Conservation (phyloP, 2,888 invertebrate genomes). For the Lasioglossum zephyrum region DNA sequence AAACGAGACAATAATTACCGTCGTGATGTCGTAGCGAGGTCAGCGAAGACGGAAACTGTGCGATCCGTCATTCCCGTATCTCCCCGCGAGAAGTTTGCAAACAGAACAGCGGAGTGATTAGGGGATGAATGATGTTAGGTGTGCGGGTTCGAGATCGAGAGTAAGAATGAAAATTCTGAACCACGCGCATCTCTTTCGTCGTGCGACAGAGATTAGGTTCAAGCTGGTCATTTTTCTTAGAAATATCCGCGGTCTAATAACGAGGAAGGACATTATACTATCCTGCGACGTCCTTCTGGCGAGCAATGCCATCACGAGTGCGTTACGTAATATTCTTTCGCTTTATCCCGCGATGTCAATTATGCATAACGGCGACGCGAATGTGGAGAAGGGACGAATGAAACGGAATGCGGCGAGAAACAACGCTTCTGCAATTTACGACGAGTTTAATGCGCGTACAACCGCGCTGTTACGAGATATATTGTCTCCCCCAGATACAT, state of each 20-base stretch:
- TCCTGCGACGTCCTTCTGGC: background rate
- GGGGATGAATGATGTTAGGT: background rate
- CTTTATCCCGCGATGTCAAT: background rate
- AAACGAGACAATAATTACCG: conserved; percentile 45
- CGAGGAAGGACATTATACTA: conserved; percentile 4
- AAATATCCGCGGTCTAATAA: background rate
- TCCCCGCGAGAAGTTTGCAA: conserved; percentile 6
- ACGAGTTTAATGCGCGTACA: conserved; percentile 11
- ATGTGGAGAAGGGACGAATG: background rate
- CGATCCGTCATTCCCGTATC: conserved; percentile 42
- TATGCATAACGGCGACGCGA: background rate
- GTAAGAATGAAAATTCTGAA: background rate
- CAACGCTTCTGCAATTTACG: conserved; percentile 37
- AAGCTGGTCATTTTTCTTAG: no score
- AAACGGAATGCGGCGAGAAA: conserved; percentile 3
- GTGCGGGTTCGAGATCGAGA: background rate
- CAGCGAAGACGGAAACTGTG: conserved; percentile 34
- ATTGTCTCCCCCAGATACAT: conserved; percentile 88
- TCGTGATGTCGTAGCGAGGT: conserved; percentile 41
- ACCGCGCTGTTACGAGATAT: conserved; percentile 26
- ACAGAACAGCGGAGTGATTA: conserved; percentile 26
- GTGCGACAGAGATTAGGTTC: background rate
- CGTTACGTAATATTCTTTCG: background rate
- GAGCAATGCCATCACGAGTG: conserved; percentile 1
- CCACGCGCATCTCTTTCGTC: background rate